Base-by-base conservation (phyloP, 2,113 vertebrate genomes). In the Neotoma lepida region DNA sequence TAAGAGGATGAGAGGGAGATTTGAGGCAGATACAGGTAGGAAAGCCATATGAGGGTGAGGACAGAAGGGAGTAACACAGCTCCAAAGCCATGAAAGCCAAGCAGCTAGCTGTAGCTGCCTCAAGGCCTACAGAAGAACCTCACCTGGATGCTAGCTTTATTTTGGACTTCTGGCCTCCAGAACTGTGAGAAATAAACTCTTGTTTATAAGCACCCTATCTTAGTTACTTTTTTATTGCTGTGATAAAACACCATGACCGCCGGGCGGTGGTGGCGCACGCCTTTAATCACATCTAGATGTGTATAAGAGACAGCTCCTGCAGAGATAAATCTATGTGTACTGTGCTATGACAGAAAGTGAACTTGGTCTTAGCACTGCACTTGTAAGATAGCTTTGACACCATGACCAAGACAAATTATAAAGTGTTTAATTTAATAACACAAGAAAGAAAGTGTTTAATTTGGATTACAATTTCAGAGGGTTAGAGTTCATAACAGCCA, bases 101-200 rank as follows among this genome's bases (percentile, higher is more conserved):
- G 49, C 64, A 44, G 80, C 35, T n/a, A 68, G 33, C 14, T 41
- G 63, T 39, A 87, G 49, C 91, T 80, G 15, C 61, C 78, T 22
- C 24, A 22, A 26, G 7, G 12, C 56, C 41, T 70, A 44, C 14
- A 7, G 41, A 44, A 44, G 73, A 13, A 33, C n/a, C 68, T 12
- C 6, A 0, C 5, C 6, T 17, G 0, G 39, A 24, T 24, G 20
- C 3, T 6, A 5, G 8, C 64, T 46, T n/a, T 35, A 44, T n/a
- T 77, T 35, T 58, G 1, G 20, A 64, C 24, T 90, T 88, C 41
- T 18, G 91, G 3, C n/a, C 5, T 87, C 81, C 17, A 30, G 39
- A 70, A 46, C 4, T 1, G 6, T 1, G 14, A 88, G 39, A 58
- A 26, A 80, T 30, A 49, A 0, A n/a, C 44, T 70, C 49, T 13